Percentiles rank a stretch among this genome's conserved stretches.
Evolutionary conservation across 1,140 invertebrate species (phyloP).

Genomic region (Drosophila bifasciata): DNA sequence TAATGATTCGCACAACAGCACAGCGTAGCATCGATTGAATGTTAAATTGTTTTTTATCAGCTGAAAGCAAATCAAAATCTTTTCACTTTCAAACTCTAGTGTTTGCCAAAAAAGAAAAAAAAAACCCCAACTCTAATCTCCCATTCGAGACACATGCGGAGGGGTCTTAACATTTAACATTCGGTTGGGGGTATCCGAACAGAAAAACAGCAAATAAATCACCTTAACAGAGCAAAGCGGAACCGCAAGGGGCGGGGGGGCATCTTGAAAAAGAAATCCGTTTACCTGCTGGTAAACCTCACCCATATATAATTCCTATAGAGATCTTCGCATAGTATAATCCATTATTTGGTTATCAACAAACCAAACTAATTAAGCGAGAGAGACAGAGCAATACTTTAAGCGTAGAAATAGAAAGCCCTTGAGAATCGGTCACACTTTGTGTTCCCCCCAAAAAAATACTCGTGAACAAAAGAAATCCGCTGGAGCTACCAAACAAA

Average conservation of each 20-base stretch:
- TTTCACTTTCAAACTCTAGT: conserved; percentile 59
- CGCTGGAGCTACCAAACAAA: conserved; percentile 14
- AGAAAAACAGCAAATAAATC: conserved; percentile 48
- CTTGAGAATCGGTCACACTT: conserved; percentile 26
- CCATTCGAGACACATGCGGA: conserved; percentile 56
- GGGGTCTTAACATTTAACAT: conserved; percentile 39
- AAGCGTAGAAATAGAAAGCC: conserved; percentile 69
- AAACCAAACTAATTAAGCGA: conserved; percentile 73
- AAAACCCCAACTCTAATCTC: conserved; percentile 33
- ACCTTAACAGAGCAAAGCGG: conserved; percentile 56
- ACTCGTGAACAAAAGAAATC: conserved; percentile 19
- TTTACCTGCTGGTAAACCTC: conserved; percentile 59
- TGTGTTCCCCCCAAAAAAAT: conserved; percentile 30
- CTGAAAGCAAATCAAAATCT: conserved; percentile 23
- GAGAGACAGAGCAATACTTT: conserved; percentile 4
- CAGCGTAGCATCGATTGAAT: conserved; percentile 34
- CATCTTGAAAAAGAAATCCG: conserved; percentile 54
- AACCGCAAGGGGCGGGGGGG: conserved; percentile 43
- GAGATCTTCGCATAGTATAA: neutral
- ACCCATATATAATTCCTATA: too few relatives aligned
- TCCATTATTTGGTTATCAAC: conserved; percentile 35
- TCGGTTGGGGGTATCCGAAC: too few relatives aligned
- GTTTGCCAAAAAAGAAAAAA: conserved; percentile 11
- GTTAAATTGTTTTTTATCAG: conserved; percentile 14
- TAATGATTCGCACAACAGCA: conserved; percentile 59